Base-by-base conservation (phyloP, 2,113 vertebrate species). In the Corythornis madagascariensis region DNA sequence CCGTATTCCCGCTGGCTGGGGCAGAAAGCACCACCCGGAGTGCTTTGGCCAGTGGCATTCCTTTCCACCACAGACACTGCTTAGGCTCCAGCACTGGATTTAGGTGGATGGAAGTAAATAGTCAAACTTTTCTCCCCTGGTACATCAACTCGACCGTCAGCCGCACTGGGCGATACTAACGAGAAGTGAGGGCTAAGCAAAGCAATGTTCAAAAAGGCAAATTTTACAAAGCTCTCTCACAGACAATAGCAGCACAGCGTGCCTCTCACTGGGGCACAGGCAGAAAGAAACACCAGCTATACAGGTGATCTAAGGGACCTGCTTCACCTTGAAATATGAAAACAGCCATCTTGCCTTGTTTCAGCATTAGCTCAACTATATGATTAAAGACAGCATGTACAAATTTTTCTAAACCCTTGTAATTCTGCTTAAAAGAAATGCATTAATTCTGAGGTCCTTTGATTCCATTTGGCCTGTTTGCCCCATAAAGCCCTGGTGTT, bases 151-250 rank as follows among this genome's bases (percentile, higher is more conserved):
- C 21, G 26, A 1, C 35, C 16, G 28, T 21, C 61, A 61, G 66
- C 31, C 53, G 24, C 11, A 1, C 1, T 10, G 45, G 56, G 29
- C 7, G 73, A 17, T 14, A 19, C 0, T 9, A 35, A 48, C 0
- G 5, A 73, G 77, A 33, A 77, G 28, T 10, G 73, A 45, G 24
- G 52, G 25, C 26, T 16, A 0, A 83, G 52, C 31, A 60, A 63
- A 80, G 4, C 1, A 1, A 7, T 4, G 19, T 3, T 52, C 53
- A 38, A 16, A 77, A 50, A 28, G 17, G 7, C 6, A 28, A 35
- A 72, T 10, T 50, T 22, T n/a, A 52, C 22, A 53, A 26, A 35
- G 13, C 0, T 1, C 25, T 55, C 3, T 64, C 4, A 1, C 3
- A n/a, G 47, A 1, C 11, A 26, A 11, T 43, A 56, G 6, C 38